Conservation (phyloP, 1,140 invertebrate species). For the Zaprionus lachaisei region DNA sequence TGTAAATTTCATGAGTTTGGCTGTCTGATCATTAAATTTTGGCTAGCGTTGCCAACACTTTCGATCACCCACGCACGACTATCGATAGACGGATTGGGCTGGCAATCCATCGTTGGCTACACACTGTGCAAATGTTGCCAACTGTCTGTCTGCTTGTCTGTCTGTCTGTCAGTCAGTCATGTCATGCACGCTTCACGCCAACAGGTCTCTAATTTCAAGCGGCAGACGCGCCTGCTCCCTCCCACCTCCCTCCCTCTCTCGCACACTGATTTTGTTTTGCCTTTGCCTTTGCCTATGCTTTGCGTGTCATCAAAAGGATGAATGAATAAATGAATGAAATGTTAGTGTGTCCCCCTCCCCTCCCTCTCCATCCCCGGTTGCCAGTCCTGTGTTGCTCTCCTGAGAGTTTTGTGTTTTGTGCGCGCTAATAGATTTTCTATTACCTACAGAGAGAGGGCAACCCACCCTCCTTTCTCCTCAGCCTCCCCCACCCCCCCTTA, state of each 20-base stretch:
- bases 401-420: conserved; percentile 50
- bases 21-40: background rate
- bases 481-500: background rate
- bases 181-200: conserved; percentile 64
- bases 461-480: background rate
- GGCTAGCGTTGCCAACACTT: background rate
- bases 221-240: conserved; percentile 13
- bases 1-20: background rate
- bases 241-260: background rate
- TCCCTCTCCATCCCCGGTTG: background rate
- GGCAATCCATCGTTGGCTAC: background rate
- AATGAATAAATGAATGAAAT: conserved; percentile 46
- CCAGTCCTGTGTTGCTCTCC: conserved; percentile 14
- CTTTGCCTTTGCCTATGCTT: conserved; percentile 9
- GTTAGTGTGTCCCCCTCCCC: conserved; percentile 8
- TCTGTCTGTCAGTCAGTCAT: conserved; percentile 28
- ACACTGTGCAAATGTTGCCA: background rate
- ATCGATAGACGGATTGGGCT: too few relatives aligned
- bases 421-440: conserved; percentile 79
- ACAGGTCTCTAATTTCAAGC: conserved; percentile 73
- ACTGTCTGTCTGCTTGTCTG: conserved; percentile 6
- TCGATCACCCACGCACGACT: background rate
- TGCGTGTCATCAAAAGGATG: conserved; percentile 53
- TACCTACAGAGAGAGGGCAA: conserved; percentile 40
- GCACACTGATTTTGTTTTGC: background rate